These are phyloP conservation scores for Acanthosoma haemorrhoidale DNA, from an alignment of 2,888 invertebrate species.

Conservation along the genomic window DNA sequence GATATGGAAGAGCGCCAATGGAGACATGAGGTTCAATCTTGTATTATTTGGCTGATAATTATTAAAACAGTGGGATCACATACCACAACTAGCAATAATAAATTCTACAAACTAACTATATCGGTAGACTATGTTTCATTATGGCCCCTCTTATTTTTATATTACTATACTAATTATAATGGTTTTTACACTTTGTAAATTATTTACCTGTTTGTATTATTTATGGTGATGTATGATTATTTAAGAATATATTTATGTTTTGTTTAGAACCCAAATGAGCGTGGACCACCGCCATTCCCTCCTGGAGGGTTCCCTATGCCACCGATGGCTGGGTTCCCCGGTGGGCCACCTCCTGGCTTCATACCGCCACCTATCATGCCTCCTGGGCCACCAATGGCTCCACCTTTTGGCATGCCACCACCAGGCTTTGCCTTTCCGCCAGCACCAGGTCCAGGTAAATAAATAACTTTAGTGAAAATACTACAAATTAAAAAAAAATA, in stretches of 20 bases:
- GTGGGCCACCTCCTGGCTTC: conserved; percentile 44
- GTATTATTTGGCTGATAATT: too few species aligned
- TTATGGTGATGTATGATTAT: background rate
- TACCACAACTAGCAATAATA: too few species aligned
- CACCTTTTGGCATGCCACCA: conserved; percentile 58
- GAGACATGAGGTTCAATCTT: too few species aligned
- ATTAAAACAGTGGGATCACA: too few species aligned
- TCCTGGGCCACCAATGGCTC: conserved; percentile 42
- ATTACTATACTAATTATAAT: background rate
- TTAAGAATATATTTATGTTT: background rate
- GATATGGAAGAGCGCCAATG: too few species aligned
- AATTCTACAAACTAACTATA: too few species aligned
- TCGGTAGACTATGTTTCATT: too few species aligned
- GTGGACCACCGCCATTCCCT: conserved; percentile 21
- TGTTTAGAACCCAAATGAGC: conserved; percentile 28
- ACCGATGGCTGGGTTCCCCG: conserved; percentile 45
- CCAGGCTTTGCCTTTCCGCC: conserved; percentile 62
- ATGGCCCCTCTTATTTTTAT: too few species aligned
- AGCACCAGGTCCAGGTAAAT: conserved; percentile 44
- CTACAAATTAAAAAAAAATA: background rate
- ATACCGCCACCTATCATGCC: conserved; percentile 42
- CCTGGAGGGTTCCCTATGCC: conserved; percentile 41
- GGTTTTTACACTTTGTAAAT: background rate
- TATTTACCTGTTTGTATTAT: background rate
- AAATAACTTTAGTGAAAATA: too few species aligned